A percentile compares a stretch with the other conserved stretches of the same genome.
Evolutionary conservation across 2,888 invertebrate genomes (phyloP).

Genomic region (Oligia strigilis): DNA sequence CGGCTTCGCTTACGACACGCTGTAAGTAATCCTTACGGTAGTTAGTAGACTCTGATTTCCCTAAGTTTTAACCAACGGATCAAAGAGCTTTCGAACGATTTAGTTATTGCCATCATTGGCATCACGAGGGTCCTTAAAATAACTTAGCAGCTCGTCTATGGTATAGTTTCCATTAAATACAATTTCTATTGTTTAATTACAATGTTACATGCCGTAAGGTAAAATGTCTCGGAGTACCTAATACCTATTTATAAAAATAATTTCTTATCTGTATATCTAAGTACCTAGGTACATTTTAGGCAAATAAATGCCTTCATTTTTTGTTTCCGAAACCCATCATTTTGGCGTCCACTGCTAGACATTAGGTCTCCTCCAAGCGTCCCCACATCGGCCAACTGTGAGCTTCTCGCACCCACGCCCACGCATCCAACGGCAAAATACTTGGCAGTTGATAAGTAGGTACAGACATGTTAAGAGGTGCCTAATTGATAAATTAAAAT

Average conservation of each 20-base stretch:
- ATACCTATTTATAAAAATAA: neutral
- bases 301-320: neutral
- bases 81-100: neutral
- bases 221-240: neutral
- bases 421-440: neutral
- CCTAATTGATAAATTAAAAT: neutral
- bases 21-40: constrained; percentile 53
- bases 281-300: neutral
- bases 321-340: neutral
- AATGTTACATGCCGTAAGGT: neutral
- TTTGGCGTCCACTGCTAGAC: neutral
- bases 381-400: neutral
- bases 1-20: constrained; percentile 68
- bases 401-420: too few relatives aligned
- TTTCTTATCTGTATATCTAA: neutral
- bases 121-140: neutral
- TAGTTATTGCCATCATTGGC: neutral
- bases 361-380: neutral
- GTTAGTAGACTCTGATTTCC: neutral
- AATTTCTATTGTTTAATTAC: neutral
- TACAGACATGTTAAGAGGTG: too few relatives aligned
- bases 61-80: neutral
- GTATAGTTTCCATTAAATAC: neutral
- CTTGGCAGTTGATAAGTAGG: neutral
- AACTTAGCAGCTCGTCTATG: neutral